Base-by-base conservation (phyloP, 2,888 invertebrate genomes). In the Glyphotaelius pellucidus region DNA sequence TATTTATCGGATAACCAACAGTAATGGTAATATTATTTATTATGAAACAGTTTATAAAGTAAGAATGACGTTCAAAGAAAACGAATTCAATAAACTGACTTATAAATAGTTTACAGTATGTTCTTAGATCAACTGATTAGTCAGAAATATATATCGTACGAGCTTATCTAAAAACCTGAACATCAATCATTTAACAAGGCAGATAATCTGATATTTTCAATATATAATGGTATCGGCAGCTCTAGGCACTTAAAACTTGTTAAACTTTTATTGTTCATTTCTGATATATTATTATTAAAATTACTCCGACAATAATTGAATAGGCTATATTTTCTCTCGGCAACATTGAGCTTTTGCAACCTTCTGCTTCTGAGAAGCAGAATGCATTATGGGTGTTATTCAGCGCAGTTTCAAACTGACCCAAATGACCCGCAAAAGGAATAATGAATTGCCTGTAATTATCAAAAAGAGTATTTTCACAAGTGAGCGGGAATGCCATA, bases 361-460 rank as follows among this genome's bases (percentile, higher is more conserved):
- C 30, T 86, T 86, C 30, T 42, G 86, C 38, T 42, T 42, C 15
- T 42, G 30, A 30, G 86, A 12, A 30, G 86, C 42, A 2, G 15
- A 35, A 86, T 2, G 80, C 91, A 80, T n/a, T 86, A 79, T 88
- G 91, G 91, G 89, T 89, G 91, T 91, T 88, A 91, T 91, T 52
- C 91, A 25, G 35, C 79, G 85, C 81, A 85, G 52, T 84, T 38
- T 79, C 85, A 67, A 85, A 42, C 90, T 85, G 91, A 91, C 91
- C 91, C 81, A 84, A 47, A 85, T 90, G 91, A 91, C 91, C 91
- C 88, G 79, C 79, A n/a, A 89, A 83, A n/a, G 91, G 52, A 84
- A 79, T 91, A 91, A 89, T 91, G 85, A 89, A 91, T 84, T 67
- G 89, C 83, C 84, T 80, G 89, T 91, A 91, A 89, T 89, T 91